Evolutionary conservation across 2,797 vertebrate species (phyloP).

Genomic region (Macropus fuliginosus): DNA sequence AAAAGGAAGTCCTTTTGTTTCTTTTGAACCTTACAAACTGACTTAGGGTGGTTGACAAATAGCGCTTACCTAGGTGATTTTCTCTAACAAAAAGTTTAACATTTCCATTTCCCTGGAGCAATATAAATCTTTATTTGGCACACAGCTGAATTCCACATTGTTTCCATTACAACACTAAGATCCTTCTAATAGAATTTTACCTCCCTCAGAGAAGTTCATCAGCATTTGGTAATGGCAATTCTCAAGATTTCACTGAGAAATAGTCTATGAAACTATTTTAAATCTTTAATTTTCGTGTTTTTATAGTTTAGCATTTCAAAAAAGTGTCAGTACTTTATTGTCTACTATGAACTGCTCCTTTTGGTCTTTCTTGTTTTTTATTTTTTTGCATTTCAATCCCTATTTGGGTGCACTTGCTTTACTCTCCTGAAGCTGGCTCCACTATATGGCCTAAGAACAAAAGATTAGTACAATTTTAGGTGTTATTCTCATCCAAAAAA

Average conservation of each 20-base stretch:
- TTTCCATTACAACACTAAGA: background rate
- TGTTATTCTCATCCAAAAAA: background rate
- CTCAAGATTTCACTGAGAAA: background rate
- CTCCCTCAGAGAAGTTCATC: background rate
- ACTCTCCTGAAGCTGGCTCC: background rate
- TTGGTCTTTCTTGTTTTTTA: background rate
- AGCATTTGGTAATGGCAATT: background rate
- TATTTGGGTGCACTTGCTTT: background rate
- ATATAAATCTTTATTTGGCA: accelerated
- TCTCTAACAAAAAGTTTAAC: background rate
- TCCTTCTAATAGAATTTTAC: background rate
- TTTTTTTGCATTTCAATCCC: background rate
- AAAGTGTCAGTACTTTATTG: background rate
- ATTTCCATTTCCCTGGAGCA: accelerated
- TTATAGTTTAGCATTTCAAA: background rate
- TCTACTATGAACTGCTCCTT: background rate
- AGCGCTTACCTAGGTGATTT: background rate
- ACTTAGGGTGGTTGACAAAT: background rate
- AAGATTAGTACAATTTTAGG: background rate
- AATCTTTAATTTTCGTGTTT: background rate
- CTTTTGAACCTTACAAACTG: background rate
- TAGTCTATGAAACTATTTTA: background rate
- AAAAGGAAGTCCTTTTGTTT: background rate
- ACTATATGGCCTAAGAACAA: background rate
- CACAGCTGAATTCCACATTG: accelerated